Conservation (phyloP, 2,888 invertebrate genomes). For the Melieria omissa region DNA sequence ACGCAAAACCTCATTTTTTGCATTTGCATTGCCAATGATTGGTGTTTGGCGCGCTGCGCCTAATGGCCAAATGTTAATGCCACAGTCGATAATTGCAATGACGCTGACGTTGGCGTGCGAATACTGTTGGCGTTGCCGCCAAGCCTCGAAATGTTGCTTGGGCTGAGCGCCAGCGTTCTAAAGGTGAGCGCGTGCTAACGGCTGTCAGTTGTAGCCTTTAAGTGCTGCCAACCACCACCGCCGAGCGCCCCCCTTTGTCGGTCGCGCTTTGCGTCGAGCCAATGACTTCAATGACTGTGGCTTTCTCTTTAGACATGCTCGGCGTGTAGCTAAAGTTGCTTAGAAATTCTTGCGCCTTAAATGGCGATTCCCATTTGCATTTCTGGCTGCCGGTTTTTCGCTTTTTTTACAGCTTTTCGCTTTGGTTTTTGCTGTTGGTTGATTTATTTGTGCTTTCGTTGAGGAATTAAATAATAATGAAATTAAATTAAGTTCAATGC, state of each 20-base stretch:
- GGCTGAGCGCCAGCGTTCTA: not conserved
- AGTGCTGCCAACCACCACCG: too few relatives aligned
- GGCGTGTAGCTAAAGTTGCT: not conserved
- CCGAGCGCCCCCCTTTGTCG: too few relatives aligned
- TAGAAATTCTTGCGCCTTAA: constrained; percentile 16
- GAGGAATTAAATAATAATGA: constrained; percentile 11
- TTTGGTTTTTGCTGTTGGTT: not conserved
- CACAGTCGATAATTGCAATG: too few relatives aligned
- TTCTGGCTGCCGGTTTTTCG: not conserved
- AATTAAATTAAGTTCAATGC: constrained; percentile 24
- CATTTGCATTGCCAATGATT: too few relatives aligned
- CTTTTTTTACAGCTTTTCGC: not conserved
- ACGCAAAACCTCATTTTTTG: too few relatives aligned
- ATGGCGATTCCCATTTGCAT: not conserved
- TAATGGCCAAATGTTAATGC: too few relatives aligned
- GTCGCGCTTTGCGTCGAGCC: too few relatives aligned
- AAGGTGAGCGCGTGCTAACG: too few relatives aligned
- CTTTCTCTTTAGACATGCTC: too few relatives aligned
- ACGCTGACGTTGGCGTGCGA: not conserved
- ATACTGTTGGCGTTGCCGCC: not conserved
- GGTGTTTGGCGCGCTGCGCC: too few relatives aligned
- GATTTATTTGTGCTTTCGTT: not conserved
- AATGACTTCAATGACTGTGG: too few relatives aligned
- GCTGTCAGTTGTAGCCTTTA: too few relatives aligned
- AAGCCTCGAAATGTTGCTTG: not conserved